Evolutionary conservation across 2,888 invertebrate species (phyloP).

Genomic region (Gortyna flavago): DNA sequence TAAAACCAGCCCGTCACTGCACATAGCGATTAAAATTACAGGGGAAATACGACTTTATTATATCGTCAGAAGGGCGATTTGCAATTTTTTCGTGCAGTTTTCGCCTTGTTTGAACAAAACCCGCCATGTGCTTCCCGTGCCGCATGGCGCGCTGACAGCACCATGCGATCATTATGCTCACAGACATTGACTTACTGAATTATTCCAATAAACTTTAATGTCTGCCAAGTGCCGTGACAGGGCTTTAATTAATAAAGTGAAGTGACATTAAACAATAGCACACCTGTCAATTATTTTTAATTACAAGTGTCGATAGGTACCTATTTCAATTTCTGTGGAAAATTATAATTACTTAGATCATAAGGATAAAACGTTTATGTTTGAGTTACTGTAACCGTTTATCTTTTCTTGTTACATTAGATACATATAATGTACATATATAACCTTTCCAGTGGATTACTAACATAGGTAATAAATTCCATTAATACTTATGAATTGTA

Average conservation of each 20-base stretch:
- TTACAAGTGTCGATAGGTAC: slow-evolving; percentile 5
- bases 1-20: slow-evolving; percentile 67
- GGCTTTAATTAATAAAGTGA: slow-evolving; percentile 51
- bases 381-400: background rate
- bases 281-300: slow-evolving; percentile 28
- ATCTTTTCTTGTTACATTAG: background rate
- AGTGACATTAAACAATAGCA: slow-evolving; percentile 48
- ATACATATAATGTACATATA: too few relatives aligned
- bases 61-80: slow-evolving; percentile 39
- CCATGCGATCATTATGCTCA: slow-evolving; percentile 79
- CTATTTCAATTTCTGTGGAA: background rate
- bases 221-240: slow-evolving; percentile 52
- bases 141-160: slow-evolving; percentile 87
- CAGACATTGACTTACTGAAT: slow-evolving; percentile 83
- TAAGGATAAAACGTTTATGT: background rate
- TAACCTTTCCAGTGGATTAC: background rate
- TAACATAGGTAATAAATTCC: slow-evolving; percentile 7
- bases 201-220: slow-evolving; percentile 71
- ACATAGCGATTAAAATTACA: slow-evolving; percentile 31
- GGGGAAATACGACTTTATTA: slow-evolving; percentile 64
- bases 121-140: slow-evolving; percentile 85
- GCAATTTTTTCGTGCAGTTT: slow-evolving; percentile 37
- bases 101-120: slow-evolving; percentile 73
- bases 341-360: background rate
- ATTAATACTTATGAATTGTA: slow-evolving; percentile 46